These are phyloP conservation scores for Phaonia tiefii DNA, from an alignment of 2,888 invertebrate species.

Conservation along the genomic window DNA sequence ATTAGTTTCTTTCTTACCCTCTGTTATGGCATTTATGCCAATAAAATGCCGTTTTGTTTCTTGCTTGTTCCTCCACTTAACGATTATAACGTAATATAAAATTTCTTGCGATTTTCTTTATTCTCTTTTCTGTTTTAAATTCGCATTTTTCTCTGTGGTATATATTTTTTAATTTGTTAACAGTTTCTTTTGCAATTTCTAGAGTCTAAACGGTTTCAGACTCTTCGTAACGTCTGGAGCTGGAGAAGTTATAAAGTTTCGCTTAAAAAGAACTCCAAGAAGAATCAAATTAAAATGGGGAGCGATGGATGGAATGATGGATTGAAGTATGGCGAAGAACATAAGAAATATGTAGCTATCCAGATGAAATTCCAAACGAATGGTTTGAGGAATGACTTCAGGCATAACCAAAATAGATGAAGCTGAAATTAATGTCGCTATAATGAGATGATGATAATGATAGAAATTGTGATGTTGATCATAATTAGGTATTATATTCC, in stretches of 20 bases:
- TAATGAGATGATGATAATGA: constrained; percentile 20
- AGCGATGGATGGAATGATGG: constrained; percentile 39
- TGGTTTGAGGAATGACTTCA: constrained; percentile 40
- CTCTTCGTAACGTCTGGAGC: not conserved
- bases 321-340: constrained; percentile 6
- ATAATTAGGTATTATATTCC: constrained; percentile 17
- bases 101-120: constrained; percentile 27
- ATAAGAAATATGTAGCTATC: constrained; percentile 14
- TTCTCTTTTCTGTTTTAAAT: too few relatives aligned
- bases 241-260: not conserved
- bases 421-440: constrained; percentile 62
- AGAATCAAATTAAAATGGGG: constrained; percentile 21
- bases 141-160: not conserved
- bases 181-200: not conserved
- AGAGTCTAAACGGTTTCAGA: not conserved
- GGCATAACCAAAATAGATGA: constrained; percentile 60
- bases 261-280: constrained; percentile 30
- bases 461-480: constrained; percentile 37
- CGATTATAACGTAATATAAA: constrained; percentile 27
- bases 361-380: constrained; percentile 38
- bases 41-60: not conserved
- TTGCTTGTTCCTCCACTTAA: not conserved
- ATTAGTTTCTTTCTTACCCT: not conserved
- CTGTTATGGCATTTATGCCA: constrained; percentile 3
- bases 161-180: not conserved